Evolutionary conservation across 2,888 invertebrate species (phyloP).

Genomic region (Melanchra persicariae): DNA sequence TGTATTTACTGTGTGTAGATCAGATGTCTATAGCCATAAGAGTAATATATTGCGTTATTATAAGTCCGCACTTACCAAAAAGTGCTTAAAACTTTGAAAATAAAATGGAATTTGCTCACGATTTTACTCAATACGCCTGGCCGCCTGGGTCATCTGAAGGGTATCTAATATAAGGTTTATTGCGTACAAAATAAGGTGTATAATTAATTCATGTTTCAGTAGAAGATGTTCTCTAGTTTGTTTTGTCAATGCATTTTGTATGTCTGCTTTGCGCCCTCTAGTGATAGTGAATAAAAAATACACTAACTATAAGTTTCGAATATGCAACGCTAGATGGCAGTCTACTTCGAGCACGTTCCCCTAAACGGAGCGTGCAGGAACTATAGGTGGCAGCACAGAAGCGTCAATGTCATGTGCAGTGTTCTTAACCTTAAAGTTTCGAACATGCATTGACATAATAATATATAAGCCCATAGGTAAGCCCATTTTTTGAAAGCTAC

Average conservation of each 20-base stretch:
- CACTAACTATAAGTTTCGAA: too few relatives aligned
- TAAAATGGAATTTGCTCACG: conserved; percentile 6
- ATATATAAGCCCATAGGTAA: too few relatives aligned
- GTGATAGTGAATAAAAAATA: too few relatives aligned
- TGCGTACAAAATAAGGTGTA: background rate
- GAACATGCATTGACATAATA: too few relatives aligned
- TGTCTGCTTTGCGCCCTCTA: background rate
- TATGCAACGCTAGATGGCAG: too few relatives aligned
- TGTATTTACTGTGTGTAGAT: conserved; percentile 22
- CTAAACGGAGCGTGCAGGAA: too few relatives aligned
- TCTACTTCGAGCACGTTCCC: too few relatives aligned
- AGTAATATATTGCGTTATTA: conserved; percentile 9
- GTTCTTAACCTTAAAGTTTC: too few relatives aligned
- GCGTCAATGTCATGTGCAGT: too few relatives aligned
- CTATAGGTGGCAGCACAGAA: too few relatives aligned
- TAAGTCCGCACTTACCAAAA: conserved; percentile 2
- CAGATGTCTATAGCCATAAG: conserved; percentile 13
- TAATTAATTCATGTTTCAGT: conserved; percentile 3
- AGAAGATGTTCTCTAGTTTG: conserved; percentile 11
- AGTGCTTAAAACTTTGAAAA: background rate
- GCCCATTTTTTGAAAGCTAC: too few relatives aligned
- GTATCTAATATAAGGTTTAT: conserved; percentile 11
- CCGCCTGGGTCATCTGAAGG: conserved; percentile 11
- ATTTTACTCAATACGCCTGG: conserved; percentile 25
- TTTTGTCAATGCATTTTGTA: background rate